phyloP scores from a whole-genome alignment of 2,113 vertebrate species.

The Podocnemis expansa region DNA sequence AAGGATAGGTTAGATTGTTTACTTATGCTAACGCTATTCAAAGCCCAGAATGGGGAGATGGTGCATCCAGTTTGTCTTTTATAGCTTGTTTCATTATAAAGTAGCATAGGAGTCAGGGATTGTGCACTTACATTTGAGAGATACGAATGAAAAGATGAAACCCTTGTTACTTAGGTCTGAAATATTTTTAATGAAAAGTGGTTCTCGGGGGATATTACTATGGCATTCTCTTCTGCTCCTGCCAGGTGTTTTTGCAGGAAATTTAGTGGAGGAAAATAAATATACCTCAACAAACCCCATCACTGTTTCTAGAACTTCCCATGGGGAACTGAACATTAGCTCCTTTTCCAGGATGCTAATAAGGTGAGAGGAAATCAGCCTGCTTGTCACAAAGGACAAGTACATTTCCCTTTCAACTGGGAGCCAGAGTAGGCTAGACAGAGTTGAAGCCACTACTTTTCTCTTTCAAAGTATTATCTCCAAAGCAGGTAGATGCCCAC shows the following conservation, averaged over 20 bases:
- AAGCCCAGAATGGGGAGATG: background rate
- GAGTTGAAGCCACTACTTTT: background rate
- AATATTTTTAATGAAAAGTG: background rate
- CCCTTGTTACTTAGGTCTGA: background rate
- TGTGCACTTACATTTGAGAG: background rate
- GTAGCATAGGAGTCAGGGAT: background rate
- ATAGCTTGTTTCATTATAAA: slow-evolving; percentile 2
- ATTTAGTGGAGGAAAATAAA: background rate
- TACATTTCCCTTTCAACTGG: background rate
- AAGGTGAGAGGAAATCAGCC: background rate
- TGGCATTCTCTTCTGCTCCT: background rate
- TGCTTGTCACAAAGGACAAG: background rate
- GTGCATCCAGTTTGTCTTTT: background rate
- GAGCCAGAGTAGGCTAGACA: background rate
- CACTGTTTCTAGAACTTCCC: background rate
- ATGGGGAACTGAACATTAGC: background rate
- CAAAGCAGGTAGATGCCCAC: background rate
- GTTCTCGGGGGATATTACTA: background rate
- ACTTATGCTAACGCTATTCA: background rate
- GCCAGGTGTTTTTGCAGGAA: background rate
- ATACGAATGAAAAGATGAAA: slow-evolving; percentile 1
- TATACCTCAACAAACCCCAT: background rate
- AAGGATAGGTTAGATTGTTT: slow-evolving; percentile 9
- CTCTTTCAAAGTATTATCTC: background rate
- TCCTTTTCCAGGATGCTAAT: background rate